Base-by-base conservation (phyloP, 2,888 invertebrate genomes). In the Acronicta leporina region DNA sequence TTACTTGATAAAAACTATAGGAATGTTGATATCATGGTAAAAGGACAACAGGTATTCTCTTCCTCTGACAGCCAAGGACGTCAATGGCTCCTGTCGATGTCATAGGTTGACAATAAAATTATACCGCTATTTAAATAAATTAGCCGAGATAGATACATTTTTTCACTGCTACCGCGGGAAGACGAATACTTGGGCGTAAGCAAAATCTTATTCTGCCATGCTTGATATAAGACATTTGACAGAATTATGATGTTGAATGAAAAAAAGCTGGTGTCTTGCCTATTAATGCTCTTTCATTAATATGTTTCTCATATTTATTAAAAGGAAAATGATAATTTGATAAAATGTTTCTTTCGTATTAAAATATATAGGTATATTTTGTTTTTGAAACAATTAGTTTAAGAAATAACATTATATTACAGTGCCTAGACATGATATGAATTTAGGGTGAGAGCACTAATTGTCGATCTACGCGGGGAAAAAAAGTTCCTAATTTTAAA, bases 341-440 rank as follows among this genome's bases (percentile, higher is more conserved):
- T 7, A 20, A n/a, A n/a, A n/a, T n/a, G 20, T 20, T 47, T 20
- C 1, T 41, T 5, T 63, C 52, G 6, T 16, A 25, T 38, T 38
- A 7, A 45, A 50, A 42, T 41, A 70, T 7, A 5, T 59, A 13
- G 33, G 13, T n/a, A 41, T n/a, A 38, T 44, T 16, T 72, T 35
- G n/a, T 50, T 58, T 43, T 15, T 3, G 30, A 41, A 54, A 49
- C 2, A 33, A 3, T 33, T 63, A 74, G 65, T 63, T 63, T 62
- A 66, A 54, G 47, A 47, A 73, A 55, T 63, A 54, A 65, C 33
- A 33, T 65, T 63, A 58, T 67, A 68, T 65, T 58, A 61, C 68
- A 68, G 77, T 77, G 77, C 77, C 77, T 77, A 77, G 77, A 63
- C 75, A 77, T 68, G 60, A 73, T 73, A 77, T 75, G 58, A 75